Evolutionary conservation across 2,113 vertebrate genomes (phyloP).

Genomic region (Telmatochromis sp.): DNA sequence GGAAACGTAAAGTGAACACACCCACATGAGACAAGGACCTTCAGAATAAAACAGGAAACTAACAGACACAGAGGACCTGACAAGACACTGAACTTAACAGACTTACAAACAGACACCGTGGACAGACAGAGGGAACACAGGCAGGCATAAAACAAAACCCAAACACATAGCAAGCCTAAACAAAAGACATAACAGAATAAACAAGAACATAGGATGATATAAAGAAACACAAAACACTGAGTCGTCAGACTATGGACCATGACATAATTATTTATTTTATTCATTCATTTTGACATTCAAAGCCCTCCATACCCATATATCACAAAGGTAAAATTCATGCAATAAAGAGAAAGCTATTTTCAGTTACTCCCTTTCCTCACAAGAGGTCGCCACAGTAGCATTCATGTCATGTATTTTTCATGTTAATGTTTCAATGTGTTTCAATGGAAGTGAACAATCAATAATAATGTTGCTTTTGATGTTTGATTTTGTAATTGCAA

Average conservation of each 20-base stretch:
- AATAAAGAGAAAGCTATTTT: neutral
- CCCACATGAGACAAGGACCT: neutral
- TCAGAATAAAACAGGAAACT: neutral
- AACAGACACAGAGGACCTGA: neutral
- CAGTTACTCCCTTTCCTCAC: neutral
- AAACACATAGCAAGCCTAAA: neutral
- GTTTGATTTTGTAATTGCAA: neutral
- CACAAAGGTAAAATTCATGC: neutral
- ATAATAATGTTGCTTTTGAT: neutral
- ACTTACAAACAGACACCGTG: neutral
- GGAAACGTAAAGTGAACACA: neutral
- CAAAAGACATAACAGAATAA: neutral
- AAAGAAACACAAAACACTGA: neutral
- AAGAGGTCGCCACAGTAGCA: neutral
- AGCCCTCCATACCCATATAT: neutral
- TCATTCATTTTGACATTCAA: neutral
- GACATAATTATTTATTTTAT: neutral
- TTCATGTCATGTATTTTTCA: neutral
- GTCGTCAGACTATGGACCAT: neutral
- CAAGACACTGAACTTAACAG: neutral
- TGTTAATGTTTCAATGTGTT: neutral
- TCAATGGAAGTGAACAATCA: neutral
- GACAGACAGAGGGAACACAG: neutral
- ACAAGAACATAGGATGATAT: neutral
- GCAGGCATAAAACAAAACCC: neutral